Evolutionary conservation across 2,113 vertebrate species (phyloP).

Genomic region (Piprites chloris): DNA sequence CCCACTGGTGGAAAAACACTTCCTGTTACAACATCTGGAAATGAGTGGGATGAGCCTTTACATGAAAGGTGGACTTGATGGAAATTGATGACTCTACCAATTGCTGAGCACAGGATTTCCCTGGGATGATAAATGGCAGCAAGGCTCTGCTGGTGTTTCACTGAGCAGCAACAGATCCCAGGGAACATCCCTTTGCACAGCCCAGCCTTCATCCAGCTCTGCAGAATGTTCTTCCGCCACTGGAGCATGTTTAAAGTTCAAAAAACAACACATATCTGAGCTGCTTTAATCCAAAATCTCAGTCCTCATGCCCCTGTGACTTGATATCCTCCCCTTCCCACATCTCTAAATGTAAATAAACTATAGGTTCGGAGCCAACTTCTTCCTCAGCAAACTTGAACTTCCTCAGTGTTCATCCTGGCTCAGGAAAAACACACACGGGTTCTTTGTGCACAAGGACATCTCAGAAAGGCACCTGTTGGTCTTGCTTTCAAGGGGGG

Average conservation of each 20-base stretch:
- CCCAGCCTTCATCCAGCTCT: not conserved
- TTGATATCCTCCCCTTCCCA: not conserved
- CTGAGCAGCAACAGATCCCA: not conserved
- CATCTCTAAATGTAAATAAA: not conserved
- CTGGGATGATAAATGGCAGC: not conserved
- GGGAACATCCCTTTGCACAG: not conserved
- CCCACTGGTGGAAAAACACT: not conserved
- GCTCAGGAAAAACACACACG: not conserved
- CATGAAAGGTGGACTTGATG: not conserved
- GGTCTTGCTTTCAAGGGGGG: not conserved
- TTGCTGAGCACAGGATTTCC: not conserved
- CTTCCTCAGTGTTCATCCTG: not conserved
- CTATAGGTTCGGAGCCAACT: not conserved
- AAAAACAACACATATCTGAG: not conserved
- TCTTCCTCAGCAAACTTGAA: not conserved
- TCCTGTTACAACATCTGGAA: not conserved
- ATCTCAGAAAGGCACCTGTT: conserved; percentile 4
- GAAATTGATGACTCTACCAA: not conserved
- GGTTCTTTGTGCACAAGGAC: not conserved
- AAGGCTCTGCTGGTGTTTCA: not conserved
- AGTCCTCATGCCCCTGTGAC: not conserved
- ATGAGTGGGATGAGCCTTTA: not conserved
- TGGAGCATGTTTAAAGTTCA: not conserved
- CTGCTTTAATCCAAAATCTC: not conserved
- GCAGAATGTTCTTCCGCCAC: not conserved